These are phyloP conservation scores for Heptranchias perlo DNA, from an alignment of 2,113 vertebrate species.

Conservation along the genomic window DNA sequence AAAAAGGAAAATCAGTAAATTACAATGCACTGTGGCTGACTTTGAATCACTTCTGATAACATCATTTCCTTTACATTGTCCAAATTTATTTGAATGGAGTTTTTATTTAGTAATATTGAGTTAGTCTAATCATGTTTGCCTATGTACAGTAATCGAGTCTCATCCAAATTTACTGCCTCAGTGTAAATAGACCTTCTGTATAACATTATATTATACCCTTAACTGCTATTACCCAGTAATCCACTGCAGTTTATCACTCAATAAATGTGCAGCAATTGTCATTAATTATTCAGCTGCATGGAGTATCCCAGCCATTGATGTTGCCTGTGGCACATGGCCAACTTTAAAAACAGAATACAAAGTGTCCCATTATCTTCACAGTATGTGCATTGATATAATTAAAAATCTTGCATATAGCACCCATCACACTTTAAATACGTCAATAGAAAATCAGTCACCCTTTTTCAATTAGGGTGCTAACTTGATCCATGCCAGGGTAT, in stretches of 20 bases:
- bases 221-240: background rate
- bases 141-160: background rate
- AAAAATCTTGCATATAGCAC: background rate
- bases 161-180: background rate
- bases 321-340: background rate
- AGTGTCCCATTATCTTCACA: background rate
- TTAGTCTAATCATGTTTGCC: background rate
- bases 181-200: background rate
- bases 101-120: background rate
- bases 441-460: background rate
- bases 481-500: background rate
- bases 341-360: background rate
- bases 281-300: no score
- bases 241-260: background rate
- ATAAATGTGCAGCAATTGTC: background rate
- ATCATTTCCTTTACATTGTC: background rate
- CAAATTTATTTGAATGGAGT: background rate
- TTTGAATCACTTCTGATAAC: background rate
- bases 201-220: background rate
- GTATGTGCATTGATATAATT: background rate
- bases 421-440: background rate
- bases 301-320: background rate
- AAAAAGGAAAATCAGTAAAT: background rate
- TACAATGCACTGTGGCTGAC: background rate
- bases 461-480: background rate